Conservation (phyloP, 2,113 vertebrate species). For the Colinus virginianus region DNA sequence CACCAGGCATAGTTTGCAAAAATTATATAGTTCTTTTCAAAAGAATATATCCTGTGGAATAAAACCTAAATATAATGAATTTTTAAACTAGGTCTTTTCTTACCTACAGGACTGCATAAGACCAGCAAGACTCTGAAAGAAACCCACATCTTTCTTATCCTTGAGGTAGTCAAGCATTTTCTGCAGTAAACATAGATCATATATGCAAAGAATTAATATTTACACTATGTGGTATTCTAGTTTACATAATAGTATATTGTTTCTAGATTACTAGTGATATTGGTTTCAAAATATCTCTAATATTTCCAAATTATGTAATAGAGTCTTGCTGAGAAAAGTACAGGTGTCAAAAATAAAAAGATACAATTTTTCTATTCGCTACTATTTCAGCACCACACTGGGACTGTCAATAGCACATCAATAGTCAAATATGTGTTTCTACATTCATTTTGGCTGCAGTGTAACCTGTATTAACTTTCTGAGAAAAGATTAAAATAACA, state of each 20-base stretch:
- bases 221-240: not conserved
- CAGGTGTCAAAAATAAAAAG: not conserved
- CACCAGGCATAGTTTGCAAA: not conserved
- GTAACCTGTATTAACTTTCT: not conserved
- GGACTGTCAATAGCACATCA: not conserved
- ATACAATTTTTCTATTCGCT: not conserved
- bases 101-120: slow-evolving; percentile 98
- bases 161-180: slow-evolving; percentile 99
- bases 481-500: not conserved
- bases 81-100: not conserved
- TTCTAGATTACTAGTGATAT: not conserved
- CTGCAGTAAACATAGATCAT: slow-evolving; percentile 75
- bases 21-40: not conserved
- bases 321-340: not conserved
- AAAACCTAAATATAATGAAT: not conserved
- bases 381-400: not conserved
- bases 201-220: not conserved
- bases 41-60: not conserved
- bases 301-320: not conserved
- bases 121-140: slow-evolving; percentile 95
- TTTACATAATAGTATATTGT: not conserved
- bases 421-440: not conserved
- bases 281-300: not conserved
- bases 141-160: slow-evolving; percentile 96
- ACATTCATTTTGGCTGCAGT: not conserved